Conservation (phyloP, 2,888 invertebrate species). For the Drosophila paramelanica region DNA sequence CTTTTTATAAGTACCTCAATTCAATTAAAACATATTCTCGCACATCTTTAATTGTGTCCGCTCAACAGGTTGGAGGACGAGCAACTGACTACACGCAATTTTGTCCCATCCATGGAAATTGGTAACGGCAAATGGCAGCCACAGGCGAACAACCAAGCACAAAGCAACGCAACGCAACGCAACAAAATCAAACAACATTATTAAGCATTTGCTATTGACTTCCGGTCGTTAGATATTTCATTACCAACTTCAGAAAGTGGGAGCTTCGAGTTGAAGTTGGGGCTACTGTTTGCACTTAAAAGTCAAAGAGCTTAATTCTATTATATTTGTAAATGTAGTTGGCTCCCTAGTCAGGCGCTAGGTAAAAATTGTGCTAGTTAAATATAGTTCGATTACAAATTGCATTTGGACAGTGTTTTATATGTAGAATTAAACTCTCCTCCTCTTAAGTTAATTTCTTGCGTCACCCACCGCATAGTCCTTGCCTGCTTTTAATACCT, state of each 20-base stretch:
- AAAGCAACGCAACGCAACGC: constrained; percentile 37
- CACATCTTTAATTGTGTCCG: constrained; percentile 50
- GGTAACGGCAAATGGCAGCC: constrained; percentile 58
- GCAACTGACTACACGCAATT: constrained; percentile 48
- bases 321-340: constrained; percentile 56
- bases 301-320: constrained; percentile 58
- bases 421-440: constrained; percentile 1
- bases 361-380: constrained; percentile 26
- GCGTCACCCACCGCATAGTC: neutral
- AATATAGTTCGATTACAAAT: constrained; percentile 38
- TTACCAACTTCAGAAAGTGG: constrained; percentile 68
- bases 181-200: constrained; percentile 69
- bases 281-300: constrained; percentile 23
- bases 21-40: constrained; percentile 27
- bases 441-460: constrained; percentile 12
- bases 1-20: neutral
- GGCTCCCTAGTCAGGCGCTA: constrained; percentile 1
- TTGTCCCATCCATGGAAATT: constrained; percentile 50
- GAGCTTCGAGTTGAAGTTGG: constrained; percentile 27
- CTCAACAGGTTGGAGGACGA: constrained; percentile 28
- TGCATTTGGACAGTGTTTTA: constrained; percentile 25
- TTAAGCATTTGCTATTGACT: constrained; percentile 82
- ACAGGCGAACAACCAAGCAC: constrained; percentile 66
- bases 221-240: constrained; percentile 82
- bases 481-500: neutral